Evolutionary conservation across 2,113 vertebrate species (phyloP).

Genomic region (Heteronetta atricapilla): DNA sequence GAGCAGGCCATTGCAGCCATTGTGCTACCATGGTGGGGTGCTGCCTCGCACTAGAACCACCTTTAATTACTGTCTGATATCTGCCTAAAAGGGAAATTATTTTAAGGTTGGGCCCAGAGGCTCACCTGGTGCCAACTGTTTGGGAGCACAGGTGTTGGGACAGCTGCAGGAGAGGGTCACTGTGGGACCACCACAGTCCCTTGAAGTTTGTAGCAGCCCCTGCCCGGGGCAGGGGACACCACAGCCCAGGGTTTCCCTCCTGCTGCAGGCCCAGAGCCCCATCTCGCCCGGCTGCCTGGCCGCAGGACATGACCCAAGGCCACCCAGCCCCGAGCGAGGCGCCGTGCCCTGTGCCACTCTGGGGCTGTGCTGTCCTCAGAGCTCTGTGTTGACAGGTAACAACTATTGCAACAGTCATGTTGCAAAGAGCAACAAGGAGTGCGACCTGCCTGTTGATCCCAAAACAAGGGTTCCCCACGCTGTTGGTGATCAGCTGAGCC

Average conservation of each 20-base stretch:
- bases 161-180: neutral
- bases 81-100: too few relatives aligned
- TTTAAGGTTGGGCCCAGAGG: neutral
- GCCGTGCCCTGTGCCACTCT: neutral
- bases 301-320: accelerated
- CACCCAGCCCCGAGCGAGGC: accelerated
- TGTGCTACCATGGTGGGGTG: accelerated
- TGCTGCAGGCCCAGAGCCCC: neutral
- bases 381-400: neutral
- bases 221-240: neutral
- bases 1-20: neutral
- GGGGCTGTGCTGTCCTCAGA: neutral
- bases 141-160: neutral
- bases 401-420: neutral
- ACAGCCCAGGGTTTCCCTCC: neutral
- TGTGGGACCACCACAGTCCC: neutral
- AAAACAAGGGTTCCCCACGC: neutral
- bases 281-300: neutral
- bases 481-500: accelerated
- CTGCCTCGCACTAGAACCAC: neutral
- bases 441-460: accelerated
- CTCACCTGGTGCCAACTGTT: neutral
- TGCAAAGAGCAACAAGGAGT: neutral
- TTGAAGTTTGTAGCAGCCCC: neutral
- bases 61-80: neutral